Conservation (phyloP, 92 coral and sea anemone genomes). For the Zoanthus sociatus region DNA sequence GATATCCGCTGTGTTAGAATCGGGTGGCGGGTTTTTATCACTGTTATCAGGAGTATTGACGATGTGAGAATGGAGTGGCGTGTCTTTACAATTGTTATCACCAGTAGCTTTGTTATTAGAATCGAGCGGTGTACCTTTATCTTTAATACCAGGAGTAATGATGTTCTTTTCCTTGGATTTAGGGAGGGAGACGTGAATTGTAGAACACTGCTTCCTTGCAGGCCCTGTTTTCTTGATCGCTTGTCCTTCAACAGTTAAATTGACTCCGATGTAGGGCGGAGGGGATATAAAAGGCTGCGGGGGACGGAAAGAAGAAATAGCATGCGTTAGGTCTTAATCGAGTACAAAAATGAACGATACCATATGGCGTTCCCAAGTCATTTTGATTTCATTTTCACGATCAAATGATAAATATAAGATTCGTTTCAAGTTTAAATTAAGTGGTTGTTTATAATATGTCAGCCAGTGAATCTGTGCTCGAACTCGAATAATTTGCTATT, state of each 20-base stretch:
- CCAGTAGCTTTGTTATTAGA: not conserved
- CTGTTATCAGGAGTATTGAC: too few relatives aligned
- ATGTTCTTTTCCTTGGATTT: constrained; percentile 71
- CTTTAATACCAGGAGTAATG: constrained; percentile 15
- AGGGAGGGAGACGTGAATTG: constrained; percentile 62
- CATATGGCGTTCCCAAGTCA: too few relatives aligned
- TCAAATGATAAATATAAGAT: too few relatives aligned
- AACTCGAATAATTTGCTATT: not conserved
- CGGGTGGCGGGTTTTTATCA: not conserved
- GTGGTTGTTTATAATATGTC: too few relatives aligned
- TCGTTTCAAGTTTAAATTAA: too few relatives aligned
- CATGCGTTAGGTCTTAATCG: too few relatives aligned
- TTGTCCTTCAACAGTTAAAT: constrained; percentile 83
- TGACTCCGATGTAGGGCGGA: constrained; percentile 96
- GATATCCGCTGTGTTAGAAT: constrained; percentile 44
- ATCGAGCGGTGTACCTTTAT: constrained; percentile 14
- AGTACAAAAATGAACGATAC: too few relatives aligned
- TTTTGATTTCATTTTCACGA: too few relatives aligned
- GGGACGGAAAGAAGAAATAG: not conserved
- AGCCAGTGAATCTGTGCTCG: too few relatives aligned
- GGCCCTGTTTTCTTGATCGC: constrained; percentile 70
- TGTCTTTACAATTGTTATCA: too few relatives aligned
- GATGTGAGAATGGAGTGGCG: too few relatives aligned
- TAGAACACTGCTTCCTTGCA: constrained; percentile 39
- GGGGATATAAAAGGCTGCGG: constrained; percentile 88